phyloP scores from a whole-genome alignment of 2,113 vertebrate genomes.

The Callospermophilus lateralis region DNA sequence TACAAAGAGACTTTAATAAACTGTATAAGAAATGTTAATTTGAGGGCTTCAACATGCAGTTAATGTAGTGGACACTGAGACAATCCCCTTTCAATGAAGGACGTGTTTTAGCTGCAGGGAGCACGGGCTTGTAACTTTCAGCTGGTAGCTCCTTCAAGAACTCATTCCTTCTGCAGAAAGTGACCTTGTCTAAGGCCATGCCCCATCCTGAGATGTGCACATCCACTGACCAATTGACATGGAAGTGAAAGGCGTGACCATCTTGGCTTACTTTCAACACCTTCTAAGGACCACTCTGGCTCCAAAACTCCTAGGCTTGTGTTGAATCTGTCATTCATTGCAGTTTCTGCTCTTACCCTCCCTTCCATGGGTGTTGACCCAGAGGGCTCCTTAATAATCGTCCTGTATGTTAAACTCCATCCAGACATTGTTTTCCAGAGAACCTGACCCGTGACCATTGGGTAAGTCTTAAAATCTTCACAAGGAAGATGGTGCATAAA shows the following conservation, averaged over 20 bases:
- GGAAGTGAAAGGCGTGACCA: background rate
- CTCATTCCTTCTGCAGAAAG: background rate
- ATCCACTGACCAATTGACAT: background rate
- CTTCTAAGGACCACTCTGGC: background rate
- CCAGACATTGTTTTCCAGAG: background rate
- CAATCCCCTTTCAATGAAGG: background rate
- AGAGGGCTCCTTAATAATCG: background rate
- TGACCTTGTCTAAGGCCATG: background rate
- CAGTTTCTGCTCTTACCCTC: background rate
- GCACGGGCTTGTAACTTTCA: background rate
- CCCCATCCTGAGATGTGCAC: background rate
- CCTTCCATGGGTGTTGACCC: background rate
- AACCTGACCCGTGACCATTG: background rate
- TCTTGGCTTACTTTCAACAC: background rate
- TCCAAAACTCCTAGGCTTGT: background rate
- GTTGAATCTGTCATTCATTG: background rate
- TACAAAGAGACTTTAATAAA: background rate
- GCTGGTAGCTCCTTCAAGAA: background rate
- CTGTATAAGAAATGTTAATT: background rate
- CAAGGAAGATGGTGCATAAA: background rate
- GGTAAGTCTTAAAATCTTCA: background rate
- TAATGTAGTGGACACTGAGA: background rate
- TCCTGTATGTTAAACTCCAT: background rate
- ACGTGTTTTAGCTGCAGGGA: background rate
- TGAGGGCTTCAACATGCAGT: background rate